A percentile compares a stretch with the other conserved stretches of the same genome.
Evolutionary conservation across 2,113 vertebrate genomes (phyloP).

Genomic region (Odobenus rosmarus): DNA sequence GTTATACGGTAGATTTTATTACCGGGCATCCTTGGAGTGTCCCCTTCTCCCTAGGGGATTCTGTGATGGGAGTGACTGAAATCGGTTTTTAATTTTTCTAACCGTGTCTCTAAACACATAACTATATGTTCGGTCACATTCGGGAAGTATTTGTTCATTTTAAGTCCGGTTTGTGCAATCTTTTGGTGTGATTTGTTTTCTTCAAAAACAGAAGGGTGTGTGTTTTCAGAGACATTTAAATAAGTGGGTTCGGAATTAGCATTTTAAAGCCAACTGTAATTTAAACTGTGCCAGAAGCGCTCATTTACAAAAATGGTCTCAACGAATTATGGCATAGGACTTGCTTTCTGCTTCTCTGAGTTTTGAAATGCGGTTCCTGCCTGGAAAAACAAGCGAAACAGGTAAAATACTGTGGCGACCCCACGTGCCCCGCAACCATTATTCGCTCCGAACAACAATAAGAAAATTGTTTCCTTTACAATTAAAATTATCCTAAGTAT

Average conservation of each 20-base stretch:
- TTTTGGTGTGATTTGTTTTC: not conserved
- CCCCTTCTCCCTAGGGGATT: not conserved
- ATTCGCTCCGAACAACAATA: not conserved
- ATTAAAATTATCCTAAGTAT: not conserved
- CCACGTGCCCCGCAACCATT: not conserved
- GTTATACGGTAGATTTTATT: rapidly evolving
- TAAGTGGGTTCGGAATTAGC: conserved; percentile 34
- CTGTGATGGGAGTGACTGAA: not conserved
- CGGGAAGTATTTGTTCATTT: not conserved
- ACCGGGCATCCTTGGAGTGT: not conserved
- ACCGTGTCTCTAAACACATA: not conserved
- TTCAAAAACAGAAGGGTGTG: not conserved
- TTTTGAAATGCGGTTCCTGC: not conserved
- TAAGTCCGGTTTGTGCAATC: not conserved
- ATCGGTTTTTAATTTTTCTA: not conserved
- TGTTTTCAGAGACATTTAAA: conserved; percentile 6
- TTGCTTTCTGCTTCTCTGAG: not conserved
- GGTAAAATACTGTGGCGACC: not conserved
- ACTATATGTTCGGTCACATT: not conserved
- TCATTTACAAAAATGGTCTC: not conserved
- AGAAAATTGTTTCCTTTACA: not conserved
- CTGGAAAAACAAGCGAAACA: not conserved
- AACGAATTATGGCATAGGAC: not conserved
- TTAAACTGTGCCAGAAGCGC: not conserved
- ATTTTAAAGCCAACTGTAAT: conserved; percentile 55